A percentile compares a stretch with the other conserved stretches of the same genome.
phyloP scores from a whole-genome alignment of 2,797 vertebrate genomes.

The Cheirogaleus major region DNA sequence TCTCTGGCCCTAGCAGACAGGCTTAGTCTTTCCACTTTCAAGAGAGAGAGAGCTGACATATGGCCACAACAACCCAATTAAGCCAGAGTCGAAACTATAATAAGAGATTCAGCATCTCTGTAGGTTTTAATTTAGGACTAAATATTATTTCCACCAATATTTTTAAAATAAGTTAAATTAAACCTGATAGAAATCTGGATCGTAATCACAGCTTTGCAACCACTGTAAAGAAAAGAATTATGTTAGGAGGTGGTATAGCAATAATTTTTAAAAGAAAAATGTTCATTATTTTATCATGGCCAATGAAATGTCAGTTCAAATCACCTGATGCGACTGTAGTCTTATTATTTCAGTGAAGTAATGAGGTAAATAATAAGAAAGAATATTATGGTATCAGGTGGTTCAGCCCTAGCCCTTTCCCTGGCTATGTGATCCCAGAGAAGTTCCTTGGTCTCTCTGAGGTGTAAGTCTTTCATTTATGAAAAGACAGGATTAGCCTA shows the following conservation, averaged over 20 bases:
- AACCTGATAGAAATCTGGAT: background rate
- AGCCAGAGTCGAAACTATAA: background rate
- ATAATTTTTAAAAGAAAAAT: background rate
- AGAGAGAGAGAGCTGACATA: background rate
- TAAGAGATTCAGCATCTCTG: background rate
- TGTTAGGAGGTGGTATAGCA: background rate
- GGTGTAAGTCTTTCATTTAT: background rate
- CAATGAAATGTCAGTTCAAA: background rate
- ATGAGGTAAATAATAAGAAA: background rate
- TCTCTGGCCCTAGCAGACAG: background rate
- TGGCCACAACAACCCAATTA: background rate
- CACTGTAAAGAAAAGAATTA: background rate
- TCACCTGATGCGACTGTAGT: background rate
- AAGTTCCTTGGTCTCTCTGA: background rate
- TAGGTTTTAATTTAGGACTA: constrained; percentile 14
- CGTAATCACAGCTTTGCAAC: background rate
- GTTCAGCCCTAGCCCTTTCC: background rate
- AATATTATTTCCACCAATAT: constrained; percentile 11
- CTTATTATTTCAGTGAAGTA: background rate
- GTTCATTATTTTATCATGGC: background rate
- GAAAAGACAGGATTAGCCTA: background rate
- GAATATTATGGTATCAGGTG: background rate
- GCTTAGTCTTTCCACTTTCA: background rate
- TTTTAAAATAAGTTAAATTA: constrained; percentile 47
- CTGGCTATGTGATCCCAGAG: background rate